phyloP scores from a whole-genome alignment of 2,888 invertebrate species.

The Rotaria macrura region DNA sequence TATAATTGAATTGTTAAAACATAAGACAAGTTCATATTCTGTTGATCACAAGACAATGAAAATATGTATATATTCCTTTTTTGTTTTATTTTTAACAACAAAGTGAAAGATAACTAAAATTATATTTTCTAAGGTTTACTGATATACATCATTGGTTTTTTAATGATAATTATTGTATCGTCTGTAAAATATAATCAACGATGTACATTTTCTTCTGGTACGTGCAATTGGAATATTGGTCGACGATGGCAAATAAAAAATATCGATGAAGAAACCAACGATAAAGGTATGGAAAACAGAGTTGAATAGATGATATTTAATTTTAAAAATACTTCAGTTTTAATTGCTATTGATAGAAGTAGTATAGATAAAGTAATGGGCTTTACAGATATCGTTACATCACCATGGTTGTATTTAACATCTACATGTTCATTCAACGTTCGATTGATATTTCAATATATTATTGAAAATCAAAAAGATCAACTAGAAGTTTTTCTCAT shows the following conservation, averaged over 20 bases:
- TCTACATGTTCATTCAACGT: background rate
- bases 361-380: background rate
- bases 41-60: background rate
- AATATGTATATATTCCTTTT: background rate
- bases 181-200: background rate
- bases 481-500: background rate
- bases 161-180: background rate
- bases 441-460: background rate
- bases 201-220: constrained; percentile 2
- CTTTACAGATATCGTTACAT: background rate
- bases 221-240: background rate
- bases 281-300: background rate
- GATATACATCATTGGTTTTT: background rate
- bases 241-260: background rate
- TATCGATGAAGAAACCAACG: background rate
- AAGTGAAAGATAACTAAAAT: no score
- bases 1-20: background rate
- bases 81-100: no score
- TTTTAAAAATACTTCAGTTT: background rate
- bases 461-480: background rate
- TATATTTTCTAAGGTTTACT: background rate
- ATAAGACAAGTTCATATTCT: background rate
- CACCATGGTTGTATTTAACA: background rate
- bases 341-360: background rate
- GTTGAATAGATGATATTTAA: no score